Base-by-base conservation (phyloP, 2,113 vertebrate species). In the Dryoscopus gambensis region DNA sequence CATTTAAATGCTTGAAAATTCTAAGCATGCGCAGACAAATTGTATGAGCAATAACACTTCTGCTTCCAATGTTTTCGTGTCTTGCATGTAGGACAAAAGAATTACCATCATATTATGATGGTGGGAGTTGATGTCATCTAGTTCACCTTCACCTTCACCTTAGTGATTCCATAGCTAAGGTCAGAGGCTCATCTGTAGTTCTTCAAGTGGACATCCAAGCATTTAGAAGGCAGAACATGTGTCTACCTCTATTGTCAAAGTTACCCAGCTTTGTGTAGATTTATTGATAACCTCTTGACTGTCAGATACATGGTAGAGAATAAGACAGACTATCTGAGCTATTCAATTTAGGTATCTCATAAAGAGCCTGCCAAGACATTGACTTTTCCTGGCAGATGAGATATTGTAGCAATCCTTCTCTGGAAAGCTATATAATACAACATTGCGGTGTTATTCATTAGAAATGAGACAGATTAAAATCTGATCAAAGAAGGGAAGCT, bases 381-480 rank as follows among this genome's bases (percentile, higher is more conserved):
- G 83, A 87, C 89, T 95, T 88, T 88, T 90, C 39, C 80, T 90
- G 83, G 86, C 91, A 88, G 89, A 88, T 88, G 79, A 95, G 83
- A 80, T 90, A 97, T 89, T 84, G 71, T 65, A 88, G 83, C 85
- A 93, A 90, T 96, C 59, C 68, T 74, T 95, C 94, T 89, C 47
- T 81, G 71, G 59, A 88, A 96, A 92, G 53, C 71, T 74, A 16
- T 77, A 24, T 77, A 77, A 80, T 95, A 88, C 90, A 92, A 67
- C 88, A 59, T 28, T 59, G 71, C 80, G 53, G 37, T 95, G 76
- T 86, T 94, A 93, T 86, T 95, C 92, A 90, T 96, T 95, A 95
- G 92, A 88, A 96, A 90, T 74, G 50, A 92, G 68, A 78, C 64
- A 79, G 90, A 90, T 96, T 97, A 93, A 94, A 93, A 92, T 86